phyloP scores from a whole-genome alignment of 2,797 vertebrate genomes.

The Semaprochilodus insignis region DNA sequence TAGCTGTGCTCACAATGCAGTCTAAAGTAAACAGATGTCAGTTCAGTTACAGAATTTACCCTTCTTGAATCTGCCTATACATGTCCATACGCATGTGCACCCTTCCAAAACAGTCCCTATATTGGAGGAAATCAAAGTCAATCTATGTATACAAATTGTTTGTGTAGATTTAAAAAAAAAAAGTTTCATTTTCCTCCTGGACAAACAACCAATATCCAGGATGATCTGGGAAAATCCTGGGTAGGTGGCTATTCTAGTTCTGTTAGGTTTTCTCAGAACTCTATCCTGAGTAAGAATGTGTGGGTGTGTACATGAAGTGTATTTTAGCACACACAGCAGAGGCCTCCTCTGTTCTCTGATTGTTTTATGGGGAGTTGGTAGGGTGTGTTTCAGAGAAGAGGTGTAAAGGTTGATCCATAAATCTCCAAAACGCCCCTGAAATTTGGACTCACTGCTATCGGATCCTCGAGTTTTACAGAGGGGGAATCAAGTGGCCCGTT shows the following conservation, averaged over 20 bases:
- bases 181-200: no score
- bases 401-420: conserved; percentile 78
- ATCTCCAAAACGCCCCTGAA: conserved; percentile 74
- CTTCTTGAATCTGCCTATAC: no score
- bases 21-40: no score
- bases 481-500: conserved; percentile 48
- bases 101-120: no score
- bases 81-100: no score
- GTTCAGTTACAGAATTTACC: no score
- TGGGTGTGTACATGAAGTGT: conserved; percentile 24
- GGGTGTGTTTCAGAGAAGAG: conserved; percentile 54
- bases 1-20: no score
- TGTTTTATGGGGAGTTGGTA: conserved; percentile 71
- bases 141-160: no score
- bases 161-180: no score
- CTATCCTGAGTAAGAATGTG: conserved; percentile 17
- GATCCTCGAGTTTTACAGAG: conserved; percentile 50
- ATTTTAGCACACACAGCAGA: conserved; percentile 56
- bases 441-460: conserved; percentile 73
- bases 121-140: no score
- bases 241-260: background rate
- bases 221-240: no score
- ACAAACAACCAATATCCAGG: no score
- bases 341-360: conserved; percentile 61
- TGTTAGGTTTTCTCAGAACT: conserved; percentile 44